phyloP scores from a whole-genome alignment of 2,797 vertebrate species.

The Falco concolor region DNA sequence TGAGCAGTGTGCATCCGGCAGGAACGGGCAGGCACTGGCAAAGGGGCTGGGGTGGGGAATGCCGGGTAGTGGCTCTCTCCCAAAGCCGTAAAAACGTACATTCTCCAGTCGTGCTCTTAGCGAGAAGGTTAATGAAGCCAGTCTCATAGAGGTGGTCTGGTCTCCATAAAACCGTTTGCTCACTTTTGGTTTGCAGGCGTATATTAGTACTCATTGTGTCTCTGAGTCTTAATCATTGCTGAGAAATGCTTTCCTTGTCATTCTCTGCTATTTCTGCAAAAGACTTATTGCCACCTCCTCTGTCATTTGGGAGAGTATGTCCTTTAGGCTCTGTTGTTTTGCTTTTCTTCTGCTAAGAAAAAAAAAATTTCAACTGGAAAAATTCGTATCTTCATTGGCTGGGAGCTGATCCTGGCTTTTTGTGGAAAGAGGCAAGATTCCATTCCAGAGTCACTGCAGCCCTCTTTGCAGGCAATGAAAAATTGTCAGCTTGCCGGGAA shows the following conservation, averaged over 20 bases:
- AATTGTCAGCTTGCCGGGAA: background rate
- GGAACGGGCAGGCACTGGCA: background rate
- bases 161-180: background rate
- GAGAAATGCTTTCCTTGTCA: background rate
- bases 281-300: background rate
- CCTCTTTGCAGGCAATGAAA: background rate
- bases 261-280: background rate
- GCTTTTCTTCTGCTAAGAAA: background rate
- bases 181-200: background rate
- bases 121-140: background rate
- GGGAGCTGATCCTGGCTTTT: conserved; percentile 3
- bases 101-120: background rate
- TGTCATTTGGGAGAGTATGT: background rate
- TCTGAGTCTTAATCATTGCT: background rate
- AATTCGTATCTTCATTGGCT: background rate
- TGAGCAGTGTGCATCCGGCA: background rate
- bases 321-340: background rate
- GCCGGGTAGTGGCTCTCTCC: background rate
- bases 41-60: background rate
- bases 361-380: background rate
- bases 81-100: background rate
- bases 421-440: background rate
- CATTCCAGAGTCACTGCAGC: background rate
- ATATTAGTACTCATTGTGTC: background rate
- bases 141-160: background rate